Evolutionary conservation across 2,797 vertebrate genomes (phyloP), one percentile per base, ranked within the genome.

Genomic region (Pelobates cultripes): DNA sequence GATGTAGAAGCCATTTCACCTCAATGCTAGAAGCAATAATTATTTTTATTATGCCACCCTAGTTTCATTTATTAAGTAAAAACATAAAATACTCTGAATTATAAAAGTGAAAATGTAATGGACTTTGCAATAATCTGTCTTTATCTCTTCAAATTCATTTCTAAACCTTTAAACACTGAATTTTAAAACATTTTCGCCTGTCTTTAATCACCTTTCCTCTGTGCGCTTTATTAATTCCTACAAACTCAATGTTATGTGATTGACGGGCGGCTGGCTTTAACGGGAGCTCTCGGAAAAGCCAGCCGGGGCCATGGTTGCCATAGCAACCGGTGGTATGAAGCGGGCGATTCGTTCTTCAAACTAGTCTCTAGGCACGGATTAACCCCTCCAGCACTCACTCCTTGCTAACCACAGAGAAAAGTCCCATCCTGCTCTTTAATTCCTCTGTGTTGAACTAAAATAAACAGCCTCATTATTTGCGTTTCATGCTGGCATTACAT

Each of bases 181-280:
- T 69, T 74, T 67, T 80, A 41, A 73, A 87, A 85, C 85, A 85
- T 80, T 88, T 89, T 88, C 87, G 82, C 80, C 68, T 64, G 86
- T 86, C 73, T 84, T 79, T 79, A 79, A 79, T 84, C 72, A 84
- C 77, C 80, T 84, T 84, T 87, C 85, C 70, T 73, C 75, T 57
- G 78, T 77, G 85, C 75, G 64, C 81, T 91, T 90, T 91, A 87
- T 78, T 86, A 85, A 83, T 84, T 82, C 89, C 79, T 86, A 87
- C 88, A 80, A 89, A 77, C 83, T 89, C 88, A 88, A 90, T 91
- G 90, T 91, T 90, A 53, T 87, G 88, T 89, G 90, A 92, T 90
- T 95, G 94, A 95, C 94, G 94, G 94, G 93, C 94, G 91, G 93
- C 92, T 93, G 91, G 93, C 93, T 94, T 93, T 93, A 94, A 94